Conservation (phyloP, 2,888 invertebrate genomes). For the Marronus borbonicus region DNA sequence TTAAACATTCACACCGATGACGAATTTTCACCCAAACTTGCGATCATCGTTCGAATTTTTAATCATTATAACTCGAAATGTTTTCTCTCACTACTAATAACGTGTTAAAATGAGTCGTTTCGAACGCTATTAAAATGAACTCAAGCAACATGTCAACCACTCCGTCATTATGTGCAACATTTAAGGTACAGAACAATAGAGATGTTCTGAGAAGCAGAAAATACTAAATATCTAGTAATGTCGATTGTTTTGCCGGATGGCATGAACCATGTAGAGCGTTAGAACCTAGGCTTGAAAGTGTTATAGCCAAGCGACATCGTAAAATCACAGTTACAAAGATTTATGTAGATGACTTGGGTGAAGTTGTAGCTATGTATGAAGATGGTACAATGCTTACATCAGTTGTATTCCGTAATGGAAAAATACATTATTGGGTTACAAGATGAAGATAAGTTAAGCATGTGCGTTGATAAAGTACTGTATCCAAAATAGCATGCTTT, state of each 20-base stretch:
- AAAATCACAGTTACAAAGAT: constrained; percentile 93
- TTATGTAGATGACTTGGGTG: constrained; percentile 94
- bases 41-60: background rate
- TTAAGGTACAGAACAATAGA: constrained; percentile 92
- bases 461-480: constrained; percentile 85
- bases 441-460: constrained; percentile 91
- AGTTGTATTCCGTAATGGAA: constrained; percentile 90
- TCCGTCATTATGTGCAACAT: constrained; percentile 66
- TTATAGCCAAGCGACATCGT: constrained; percentile 87
- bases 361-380: constrained; percentile 90
- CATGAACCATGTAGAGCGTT: constrained; percentile 96
- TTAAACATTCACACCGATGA: too few species aligned
- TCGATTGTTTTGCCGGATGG: constrained; percentile 98
- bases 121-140: constrained; percentile 32
- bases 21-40: constrained; percentile 35
- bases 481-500: constrained; percentile 68
- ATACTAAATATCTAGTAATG: constrained; percentile 89
- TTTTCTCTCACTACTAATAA: constrained; percentile 21
- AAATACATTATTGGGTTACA: constrained; percentile 92
- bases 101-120: constrained; percentile 24
- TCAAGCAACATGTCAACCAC: constrained; percentile 54
- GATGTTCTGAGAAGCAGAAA: constrained; percentile 94
- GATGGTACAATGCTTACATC: constrained; percentile 93
- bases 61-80: constrained; percentile 17
- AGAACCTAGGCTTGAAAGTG: constrained; percentile 90